phyloP scores from a whole-genome alignment of 1,140 invertebrate species.

The Drosophila ficusphila region DNA sequence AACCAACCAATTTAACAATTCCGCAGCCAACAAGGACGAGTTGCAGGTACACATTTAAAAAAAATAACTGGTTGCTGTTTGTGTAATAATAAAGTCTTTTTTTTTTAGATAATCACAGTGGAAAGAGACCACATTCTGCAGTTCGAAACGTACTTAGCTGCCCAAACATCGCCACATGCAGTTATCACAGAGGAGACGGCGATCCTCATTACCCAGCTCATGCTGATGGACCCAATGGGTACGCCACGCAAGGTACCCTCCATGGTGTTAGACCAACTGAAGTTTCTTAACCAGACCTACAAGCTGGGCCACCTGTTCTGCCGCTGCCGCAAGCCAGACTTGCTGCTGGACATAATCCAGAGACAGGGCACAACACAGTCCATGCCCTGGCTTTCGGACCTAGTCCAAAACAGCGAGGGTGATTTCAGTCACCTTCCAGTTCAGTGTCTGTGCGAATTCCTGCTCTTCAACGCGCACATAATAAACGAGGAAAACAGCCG shows the following conservation, averaged over 20 bases:
- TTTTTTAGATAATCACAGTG: constrained; percentile 87
- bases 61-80: neutral
- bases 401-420: constrained; percentile 95
- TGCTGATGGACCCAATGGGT: constrained; percentile 93
- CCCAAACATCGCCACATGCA: constrained; percentile 90
- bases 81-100: neutral
- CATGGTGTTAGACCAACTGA: constrained; percentile 92
- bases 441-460: constrained; percentile 97
- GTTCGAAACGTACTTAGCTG: constrained; percentile 96
- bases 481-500: constrained; percentile 80
- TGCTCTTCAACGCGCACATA: constrained; percentile 88
- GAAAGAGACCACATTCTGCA: constrained; percentile 95
- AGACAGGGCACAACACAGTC: constrained; percentile 94
- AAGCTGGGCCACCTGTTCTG: constrained; percentile 96
- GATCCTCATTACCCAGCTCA: constrained; percentile 92
- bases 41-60: constrained; percentile 65
- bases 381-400: constrained; percentile 98
- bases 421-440: constrained; percentile 89
- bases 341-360: constrained; percentile 96
- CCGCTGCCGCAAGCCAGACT: constrained; percentile 94
- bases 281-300: constrained; percentile 90
- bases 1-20: constrained; percentile 88
- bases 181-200: constrained; percentile 96
- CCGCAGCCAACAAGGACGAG: constrained; percentile 68
- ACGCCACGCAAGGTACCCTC: constrained; percentile 91